Evolutionary conservation across 2,888 invertebrate species (phyloP), one percentile per base, ranked within the genome.

Genomic region (Palloptera scutellata): DNA sequence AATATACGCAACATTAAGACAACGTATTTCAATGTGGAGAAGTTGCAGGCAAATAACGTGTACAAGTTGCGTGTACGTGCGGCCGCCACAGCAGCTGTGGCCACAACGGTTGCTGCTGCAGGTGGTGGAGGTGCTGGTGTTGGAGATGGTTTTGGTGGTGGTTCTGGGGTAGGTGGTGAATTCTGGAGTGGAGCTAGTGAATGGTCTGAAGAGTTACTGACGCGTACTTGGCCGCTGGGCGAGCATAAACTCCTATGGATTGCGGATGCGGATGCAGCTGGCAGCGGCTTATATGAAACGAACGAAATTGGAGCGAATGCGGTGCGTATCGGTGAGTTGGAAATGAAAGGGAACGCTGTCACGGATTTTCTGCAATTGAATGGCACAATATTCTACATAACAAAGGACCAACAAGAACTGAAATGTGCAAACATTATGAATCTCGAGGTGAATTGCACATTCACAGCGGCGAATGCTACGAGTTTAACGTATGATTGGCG

Each of bases 401-500:
- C 42, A 13, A 11, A 61, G 53, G 63, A 40, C 58, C 64, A 11
- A 64, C 61, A 9, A 0, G 11, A 19, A 5, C 54, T 81, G 66
- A 71, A 73, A 30, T 81, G 81, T 67, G 19, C 77, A 4, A 77
- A 81, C 17, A 57, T 81, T 20, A 63, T 73, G 64, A 76, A 79
- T 72, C 78, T 78, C 1, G 77, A 75, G 62, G 62, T 75, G 89
- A 91, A 79, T 88, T 93, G 83, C 89, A 19, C 90, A 19, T 77
- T 74, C 55, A 61, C 53, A 51, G 68, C 66, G 43, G 15, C 51
- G 15, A 66, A 68, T 90, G 42, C 74, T 2, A 91, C 91, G 1
- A 92, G 92, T 76, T 87, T 96, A 62, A 93, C 94, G 0, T 92
- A 95, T 13, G 97, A 97, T 80, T 96, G 96, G 95, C 90, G 96